Base-by-base conservation (phyloP, 2,888 invertebrate genomes). In the Calameuta pallipes region DNA sequence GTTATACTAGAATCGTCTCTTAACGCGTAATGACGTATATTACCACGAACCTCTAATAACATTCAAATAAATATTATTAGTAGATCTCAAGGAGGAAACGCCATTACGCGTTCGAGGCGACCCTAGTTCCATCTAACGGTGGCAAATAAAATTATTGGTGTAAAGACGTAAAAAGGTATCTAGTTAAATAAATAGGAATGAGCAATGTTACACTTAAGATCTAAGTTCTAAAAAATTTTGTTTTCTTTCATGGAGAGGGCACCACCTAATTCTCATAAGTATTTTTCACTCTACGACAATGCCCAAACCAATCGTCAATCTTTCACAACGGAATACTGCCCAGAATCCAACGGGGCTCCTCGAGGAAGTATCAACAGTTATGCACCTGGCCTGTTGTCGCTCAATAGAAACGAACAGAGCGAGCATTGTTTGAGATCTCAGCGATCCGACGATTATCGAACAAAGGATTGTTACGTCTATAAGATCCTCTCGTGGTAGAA, bases 101-200 rank as follows among this genome's bases (percentile, higher is more conserved):
- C 41, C 41, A 6, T 56, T 56, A 2, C 23, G 41, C 41, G 41
- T 23, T 56, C 1, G 41, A 56, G 0, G 41, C 41, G 23, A 56
- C 23, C 23, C 41, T 2, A 56, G 41, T 56, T 9, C 23, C 41
- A 56, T 56, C 41, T 56, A 56, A 2, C 34, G 74, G 37, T 33
- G 31, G 9, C 11, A 13, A 12, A 36, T 36, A n/a, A 36, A 3
- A 76, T 37, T 41, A 73, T 4, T 15, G 11, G 11, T 41, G 71
- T 34, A 56, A 77, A 74, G 31, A 69, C 35, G 33, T 75, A 71
- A 78, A 31, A 75, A 23, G 41, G 9, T 56, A 23, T 56, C 23
- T 56, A 78, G 75, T 73, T 78, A 56, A 78, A 78, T 78, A 78
- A 78, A 78, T 78, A 78, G 68, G 69, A 78, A 78, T 78, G 78